These are phyloP conservation scores for Gonatopus flavifemur DNA, from an alignment of 1,140 invertebrate species.

Conservation along the genomic window DNA sequence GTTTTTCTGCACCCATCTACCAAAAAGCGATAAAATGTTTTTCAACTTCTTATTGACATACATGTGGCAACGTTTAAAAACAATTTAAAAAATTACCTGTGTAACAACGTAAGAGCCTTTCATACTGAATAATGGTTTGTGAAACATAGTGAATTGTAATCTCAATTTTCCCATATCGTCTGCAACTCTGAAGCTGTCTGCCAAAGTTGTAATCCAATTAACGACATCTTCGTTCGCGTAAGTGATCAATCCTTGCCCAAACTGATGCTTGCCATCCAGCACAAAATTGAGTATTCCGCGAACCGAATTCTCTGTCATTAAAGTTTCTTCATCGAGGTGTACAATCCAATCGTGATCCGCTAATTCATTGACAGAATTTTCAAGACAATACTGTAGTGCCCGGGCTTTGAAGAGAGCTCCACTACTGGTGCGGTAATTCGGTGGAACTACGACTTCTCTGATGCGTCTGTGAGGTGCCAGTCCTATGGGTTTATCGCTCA, in stretches of 20 bases:
- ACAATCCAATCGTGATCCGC: slow-evolving; percentile 95
- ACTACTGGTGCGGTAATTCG: slow-evolving; percentile 81
- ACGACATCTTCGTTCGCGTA: slow-evolving; percentile 97
- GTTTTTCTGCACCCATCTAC: slow-evolving; percentile 82
- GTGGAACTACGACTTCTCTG: slow-evolving; percentile 85
- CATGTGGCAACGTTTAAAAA: no score
- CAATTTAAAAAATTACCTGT: no score
- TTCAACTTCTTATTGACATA: no score
- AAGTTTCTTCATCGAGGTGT: slow-evolving; percentile 96
- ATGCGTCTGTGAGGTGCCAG: slow-evolving; percentile 72
- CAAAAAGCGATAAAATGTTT: slow-evolving; percentile 15
- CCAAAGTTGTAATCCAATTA: slow-evolving; percentile 96
- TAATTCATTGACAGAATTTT: slow-evolving; percentile 86
- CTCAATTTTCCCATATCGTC: slow-evolving; percentile 97
- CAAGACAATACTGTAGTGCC: slow-evolving; percentile 94
- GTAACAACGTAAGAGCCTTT: slow-evolving; percentile 96
- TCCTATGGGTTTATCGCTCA: slow-evolving; percentile 87
- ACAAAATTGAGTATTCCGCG: slow-evolving; percentile 95
- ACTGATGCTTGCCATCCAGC: slow-evolving; percentile 89
- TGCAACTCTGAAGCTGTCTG: slow-evolving; percentile 94
- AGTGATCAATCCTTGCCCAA: slow-evolving; percentile 97
- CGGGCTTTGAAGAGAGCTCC: slow-evolving; percentile 94
- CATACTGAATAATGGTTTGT: slow-evolving; percentile 96
- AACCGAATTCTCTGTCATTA: slow-evolving; percentile 90
- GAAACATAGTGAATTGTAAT: slow-evolving; percentile 90